phyloP scores from a whole-genome alignment of 2,888 invertebrate species.

The Drosophila stalkeri region DNA sequence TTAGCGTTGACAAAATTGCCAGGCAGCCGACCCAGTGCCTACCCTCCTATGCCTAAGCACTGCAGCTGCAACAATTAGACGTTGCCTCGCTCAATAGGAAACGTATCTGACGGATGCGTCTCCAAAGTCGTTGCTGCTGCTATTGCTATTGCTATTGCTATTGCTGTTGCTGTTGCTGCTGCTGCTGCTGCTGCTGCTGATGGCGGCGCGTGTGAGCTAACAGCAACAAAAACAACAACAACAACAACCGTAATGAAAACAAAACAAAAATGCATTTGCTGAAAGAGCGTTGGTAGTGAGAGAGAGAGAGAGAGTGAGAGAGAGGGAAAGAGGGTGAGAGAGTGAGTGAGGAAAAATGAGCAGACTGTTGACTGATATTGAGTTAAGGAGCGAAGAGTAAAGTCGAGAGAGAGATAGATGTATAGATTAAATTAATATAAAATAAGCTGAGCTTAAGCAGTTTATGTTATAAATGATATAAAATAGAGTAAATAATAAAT shows the following conservation, averaged over 20 bases:
- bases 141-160: too few relatives aligned
- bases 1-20: constrained; percentile 80
- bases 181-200: constrained; percentile 24
- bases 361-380: constrained; percentile 38
- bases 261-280: constrained; percentile 33
- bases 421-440: too few relatives aligned
- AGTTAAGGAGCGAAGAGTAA: constrained; percentile 21
- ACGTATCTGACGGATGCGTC: constrained; percentile 71
- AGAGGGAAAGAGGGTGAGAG: not conserved
- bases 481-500: not conserved
- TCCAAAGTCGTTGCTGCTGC: constrained; percentile 29
- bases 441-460: not conserved
- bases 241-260: constrained; percentile 12
- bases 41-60: not conserved
- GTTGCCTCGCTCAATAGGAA: constrained; percentile 58
- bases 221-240: constrained; percentile 53
- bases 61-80: constrained; percentile 79
- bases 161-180: constrained; percentile 24
- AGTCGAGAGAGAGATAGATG: not conserved
- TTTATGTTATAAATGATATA: not conserved
- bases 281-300: not conserved
- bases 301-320: not conserved
- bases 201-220: constrained; percentile 65
- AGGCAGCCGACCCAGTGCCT: constrained; percentile 17
- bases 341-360: not conserved